A percentile compares a stretch with the other conserved stretches of the same genome.
These are phyloP conservation scores for Acrocephalus arundinaceus DNA, from an alignment of 2,113 vertebrate species.

Conservation along the genomic window DNA sequence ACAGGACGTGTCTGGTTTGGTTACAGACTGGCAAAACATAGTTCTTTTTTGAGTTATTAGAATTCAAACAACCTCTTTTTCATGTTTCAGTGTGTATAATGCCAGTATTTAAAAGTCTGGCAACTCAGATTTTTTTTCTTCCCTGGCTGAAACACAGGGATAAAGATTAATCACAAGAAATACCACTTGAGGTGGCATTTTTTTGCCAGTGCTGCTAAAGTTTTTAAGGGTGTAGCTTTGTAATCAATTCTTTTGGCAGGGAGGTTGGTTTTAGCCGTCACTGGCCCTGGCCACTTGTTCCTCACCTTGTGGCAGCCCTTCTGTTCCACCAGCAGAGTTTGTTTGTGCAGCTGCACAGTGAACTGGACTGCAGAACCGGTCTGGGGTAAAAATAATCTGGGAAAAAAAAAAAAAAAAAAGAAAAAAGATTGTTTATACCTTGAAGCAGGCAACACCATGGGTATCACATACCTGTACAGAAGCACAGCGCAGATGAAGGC, in stretches of 20 bases:
- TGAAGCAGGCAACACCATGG: neutral
- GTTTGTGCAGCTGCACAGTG: slow-evolving; percentile 3
- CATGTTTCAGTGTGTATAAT: neutral
- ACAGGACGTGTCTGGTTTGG: neutral
- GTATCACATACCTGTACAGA: neutral
- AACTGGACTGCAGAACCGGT: neutral
- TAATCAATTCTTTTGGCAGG: neutral
- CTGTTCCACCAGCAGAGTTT: neutral
- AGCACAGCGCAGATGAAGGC: neutral
- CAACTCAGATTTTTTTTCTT: neutral
- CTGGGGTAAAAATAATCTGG: slow-evolving; percentile 1
- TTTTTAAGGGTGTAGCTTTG: neutral
- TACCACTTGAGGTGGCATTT: neutral
- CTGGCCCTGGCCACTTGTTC: neutral
- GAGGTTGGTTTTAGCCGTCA: neutral
- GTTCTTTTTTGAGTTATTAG: neutral
- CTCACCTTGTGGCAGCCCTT: neutral
- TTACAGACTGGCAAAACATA: neutral
- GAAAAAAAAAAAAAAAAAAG: neutral
- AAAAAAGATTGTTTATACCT: neutral
- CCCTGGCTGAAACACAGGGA: neutral
- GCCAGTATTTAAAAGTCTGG: neutral
- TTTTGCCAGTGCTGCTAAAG: neutral
- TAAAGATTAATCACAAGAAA: neutral
- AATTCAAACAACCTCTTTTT: neutral